Evolutionary conservation across 2,888 invertebrate species (phyloP), one percentile per base, ranked within the genome.

Genomic region (Fissipunctia ypsillon): DNA sequence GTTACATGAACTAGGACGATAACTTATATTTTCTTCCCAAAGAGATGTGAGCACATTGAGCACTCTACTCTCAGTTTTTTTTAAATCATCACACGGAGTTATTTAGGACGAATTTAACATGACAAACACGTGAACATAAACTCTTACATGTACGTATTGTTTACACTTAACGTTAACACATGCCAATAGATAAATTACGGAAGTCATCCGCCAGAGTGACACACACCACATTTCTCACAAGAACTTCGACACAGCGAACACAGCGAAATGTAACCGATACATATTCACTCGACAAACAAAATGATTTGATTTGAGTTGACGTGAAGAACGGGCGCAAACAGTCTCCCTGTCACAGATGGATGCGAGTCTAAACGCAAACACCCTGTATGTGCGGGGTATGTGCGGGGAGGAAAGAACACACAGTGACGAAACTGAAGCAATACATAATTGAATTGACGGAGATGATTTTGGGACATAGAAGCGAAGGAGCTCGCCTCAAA

Each of bases 301-400:
- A 76, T 82, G 76, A 82, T 82, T 84, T 73, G 81, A 82, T 82
- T 76, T 84, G 80, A 74, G 64, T 74, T 56, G 69, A 60, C 76
- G 67, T 63, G 80, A 69, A 65, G 69, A 65, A 56, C 66, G 69
- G 31, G 57, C 25, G 65, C 75, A 69, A 80, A 81, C 76, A 81
- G 50, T 22, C 5, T 31, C 56, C 6, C 35, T 68, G 80, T 69
- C 70, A 22, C 68, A 45, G 70, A 57, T 60, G 57, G 45, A 64
- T 78, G 59, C 28, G 68, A 28, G 57, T 68, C 60, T 54, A 56
- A 68, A 52, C 64, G 57, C 60, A 65, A 79, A 83, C 69, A 66
- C 19, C 31, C 56, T 31, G 19, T 45, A 28, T 9, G 10, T 54
- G 48, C 10, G 56, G 38, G 22, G 19, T 45, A 28, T 9, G 10